phyloP scores from a whole-genome alignment of 2,797 vertebrate species.

The Hypotaenidia okinawae region DNA sequence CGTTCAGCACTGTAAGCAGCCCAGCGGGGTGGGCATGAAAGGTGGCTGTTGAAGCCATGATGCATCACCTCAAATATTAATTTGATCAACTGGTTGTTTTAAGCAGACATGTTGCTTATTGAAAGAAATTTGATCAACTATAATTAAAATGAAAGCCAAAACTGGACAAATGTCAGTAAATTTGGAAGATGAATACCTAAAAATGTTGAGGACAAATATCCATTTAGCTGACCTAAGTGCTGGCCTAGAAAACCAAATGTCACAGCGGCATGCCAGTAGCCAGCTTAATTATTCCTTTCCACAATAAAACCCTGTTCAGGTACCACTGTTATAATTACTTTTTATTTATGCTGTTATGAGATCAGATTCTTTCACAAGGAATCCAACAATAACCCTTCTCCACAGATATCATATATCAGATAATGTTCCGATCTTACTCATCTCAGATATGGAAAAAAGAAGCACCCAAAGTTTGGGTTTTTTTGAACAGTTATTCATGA shows the following conservation, averaged over 20 bases:
- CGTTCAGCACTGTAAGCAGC: not conserved
- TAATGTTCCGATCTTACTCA: not conserved
- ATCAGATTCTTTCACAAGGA: conserved; percentile 46
- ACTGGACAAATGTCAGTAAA: not conserved
- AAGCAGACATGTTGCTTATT: not conserved
- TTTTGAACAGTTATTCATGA: not conserved
- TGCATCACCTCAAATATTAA: not conserved
- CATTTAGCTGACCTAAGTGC: not conserved
- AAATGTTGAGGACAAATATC: not conserved
- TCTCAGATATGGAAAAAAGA: not conserved
- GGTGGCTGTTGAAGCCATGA: not conserved
- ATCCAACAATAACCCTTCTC: not conserved
- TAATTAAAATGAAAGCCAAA: not conserved
- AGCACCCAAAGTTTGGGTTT: too few relatives aligned
- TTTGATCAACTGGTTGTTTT: not conserved
- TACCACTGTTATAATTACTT: not conserved
- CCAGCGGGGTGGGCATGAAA: not conserved
- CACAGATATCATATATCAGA: not conserved
- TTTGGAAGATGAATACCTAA: not conserved
- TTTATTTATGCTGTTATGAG: not conserved
- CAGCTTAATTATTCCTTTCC: not conserved
- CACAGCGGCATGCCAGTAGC: not conserved
- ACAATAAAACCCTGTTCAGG: not conserved
- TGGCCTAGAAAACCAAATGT: not conserved
- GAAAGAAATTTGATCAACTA: not conserved